Evolutionary conservation across 2,797 vertebrate species (phyloP).

Genomic region (Myotis planiceps): DNA sequence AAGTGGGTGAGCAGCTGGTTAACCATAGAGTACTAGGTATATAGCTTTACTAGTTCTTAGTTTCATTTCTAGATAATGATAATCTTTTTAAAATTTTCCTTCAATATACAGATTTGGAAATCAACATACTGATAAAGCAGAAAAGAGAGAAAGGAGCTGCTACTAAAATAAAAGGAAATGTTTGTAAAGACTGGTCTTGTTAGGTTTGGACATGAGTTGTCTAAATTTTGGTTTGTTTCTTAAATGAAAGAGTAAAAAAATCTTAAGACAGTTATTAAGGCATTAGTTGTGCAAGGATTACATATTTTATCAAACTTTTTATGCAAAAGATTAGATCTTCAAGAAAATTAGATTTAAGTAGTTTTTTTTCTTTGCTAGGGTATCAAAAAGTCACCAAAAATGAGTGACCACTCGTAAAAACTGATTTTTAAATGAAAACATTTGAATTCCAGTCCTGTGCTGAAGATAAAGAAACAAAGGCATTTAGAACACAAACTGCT

Average conservation of each 20-base stretch:
- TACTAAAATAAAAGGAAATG: neutral
- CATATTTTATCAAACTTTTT: neutral
- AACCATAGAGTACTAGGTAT: neutral
- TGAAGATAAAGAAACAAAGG: conserved; percentile 18
- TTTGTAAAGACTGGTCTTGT: neutral
- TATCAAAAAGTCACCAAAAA: conserved; percentile 54
- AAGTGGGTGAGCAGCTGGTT: neutral
- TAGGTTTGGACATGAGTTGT: neutral
- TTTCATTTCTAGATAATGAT: conserved; percentile 7
- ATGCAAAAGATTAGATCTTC: conserved; percentile 37
- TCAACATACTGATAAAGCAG: conserved; percentile 15
- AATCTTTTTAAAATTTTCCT: neutral
- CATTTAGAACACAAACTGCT: neutral
- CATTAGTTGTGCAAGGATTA: neutral
- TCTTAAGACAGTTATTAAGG: neutral
- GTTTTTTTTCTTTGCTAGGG: conserved; percentile 24
- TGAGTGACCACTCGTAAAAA: conserved; percentile 53
- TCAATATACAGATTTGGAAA: neutral
- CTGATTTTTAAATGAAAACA: conserved; percentile 33
- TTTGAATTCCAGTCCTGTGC: neutral
- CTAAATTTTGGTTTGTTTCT: neutral
- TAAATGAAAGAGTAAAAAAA: neutral
- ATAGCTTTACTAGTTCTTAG: neutral
- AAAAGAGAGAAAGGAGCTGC: neutral
- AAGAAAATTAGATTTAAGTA: conserved; percentile 49